Percentiles rank a stretch among this genome's conserved stretches.
phyloP scores from a whole-genome alignment of 2,113 vertebrate genomes.

The Erythrocercus mccallii region DNA sequence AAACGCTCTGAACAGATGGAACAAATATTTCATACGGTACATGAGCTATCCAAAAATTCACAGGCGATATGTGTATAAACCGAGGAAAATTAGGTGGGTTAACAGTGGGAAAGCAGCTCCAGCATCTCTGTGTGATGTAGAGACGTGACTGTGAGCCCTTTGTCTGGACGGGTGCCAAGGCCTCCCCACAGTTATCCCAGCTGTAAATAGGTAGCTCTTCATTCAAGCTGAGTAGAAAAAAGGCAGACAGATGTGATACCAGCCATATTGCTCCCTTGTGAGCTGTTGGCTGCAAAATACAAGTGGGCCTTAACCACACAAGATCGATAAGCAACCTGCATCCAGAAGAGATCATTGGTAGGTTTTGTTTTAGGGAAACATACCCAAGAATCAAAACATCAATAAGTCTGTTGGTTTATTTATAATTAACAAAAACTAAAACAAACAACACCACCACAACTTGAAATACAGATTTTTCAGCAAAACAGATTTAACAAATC shows the following conservation, averaged over 20 bases:
- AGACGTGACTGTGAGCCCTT: neutral
- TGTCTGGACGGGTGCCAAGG: neutral
- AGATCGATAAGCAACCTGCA: neutral
- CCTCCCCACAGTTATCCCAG: neutral
- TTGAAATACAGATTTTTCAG: neutral
- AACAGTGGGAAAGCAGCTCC: neutral
- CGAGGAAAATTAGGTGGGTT: neutral
- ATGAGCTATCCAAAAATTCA: neutral
- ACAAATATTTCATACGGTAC: neutral
- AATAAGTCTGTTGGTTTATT: neutral
- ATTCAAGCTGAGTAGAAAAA: conserved; percentile 32
- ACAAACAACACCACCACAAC: neutral
- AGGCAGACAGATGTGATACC: conserved; percentile 41
- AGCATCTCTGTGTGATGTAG: neutral
- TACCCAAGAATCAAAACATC: neutral
- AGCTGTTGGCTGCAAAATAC: conserved; percentile 28
- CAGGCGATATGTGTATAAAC: neutral
- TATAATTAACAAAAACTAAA: neutral
- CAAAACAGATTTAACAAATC: neutral
- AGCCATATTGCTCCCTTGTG: conserved; percentile 38
- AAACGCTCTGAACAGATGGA: neutral
- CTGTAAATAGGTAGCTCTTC: conserved; percentile 32
- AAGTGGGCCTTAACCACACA: neutral
- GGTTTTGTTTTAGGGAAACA: neutral
- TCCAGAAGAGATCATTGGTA: neutral